A percentile compares a stretch with the other conserved stretches of the same genome.
phyloP scores from a whole-genome alignment of 2,797 vertebrate species.

The Cynopterus sphinx region DNA sequence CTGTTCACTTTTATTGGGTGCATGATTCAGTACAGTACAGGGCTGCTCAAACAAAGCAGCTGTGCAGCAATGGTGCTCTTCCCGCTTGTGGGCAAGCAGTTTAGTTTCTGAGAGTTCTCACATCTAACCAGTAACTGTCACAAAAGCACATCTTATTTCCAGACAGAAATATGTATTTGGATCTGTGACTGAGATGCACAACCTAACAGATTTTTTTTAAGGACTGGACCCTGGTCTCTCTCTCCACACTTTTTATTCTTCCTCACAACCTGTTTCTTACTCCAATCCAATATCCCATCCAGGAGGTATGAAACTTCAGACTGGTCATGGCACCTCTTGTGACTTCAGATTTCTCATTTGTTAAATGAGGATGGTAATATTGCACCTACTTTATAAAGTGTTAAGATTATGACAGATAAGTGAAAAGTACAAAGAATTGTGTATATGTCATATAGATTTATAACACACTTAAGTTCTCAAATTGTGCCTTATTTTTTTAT shows the following conservation, averaged over 20 bases:
- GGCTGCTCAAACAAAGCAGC: background rate
- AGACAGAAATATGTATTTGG: background rate
- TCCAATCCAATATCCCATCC: background rate
- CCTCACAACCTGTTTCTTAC: background rate
- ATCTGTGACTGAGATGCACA: background rate
- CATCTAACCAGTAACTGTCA: background rate
- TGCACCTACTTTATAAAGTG: background rate
- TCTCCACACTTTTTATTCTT: background rate
- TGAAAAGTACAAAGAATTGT: background rate
- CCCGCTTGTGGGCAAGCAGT: background rate
- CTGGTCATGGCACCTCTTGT: background rate
- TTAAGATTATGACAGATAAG: background rate
- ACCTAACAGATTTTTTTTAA: background rate
- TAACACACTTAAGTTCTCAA: background rate
- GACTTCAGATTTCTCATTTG: background rate
- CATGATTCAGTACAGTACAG: background rate
- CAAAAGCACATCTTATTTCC: background rate
- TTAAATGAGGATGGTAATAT: background rate
- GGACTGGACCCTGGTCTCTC: background rate
- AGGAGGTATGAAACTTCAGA: background rate
- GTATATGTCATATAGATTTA: background rate
- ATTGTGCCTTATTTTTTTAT: background rate
- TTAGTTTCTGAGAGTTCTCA: background rate
- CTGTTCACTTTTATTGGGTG: background rate
- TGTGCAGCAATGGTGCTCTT: background rate